Percentiles rank a stretch among this genome's conserved stretches.
Conservation (phyloP, 2,113 vertebrate species). For the Pelobates fuscus region DNA sequence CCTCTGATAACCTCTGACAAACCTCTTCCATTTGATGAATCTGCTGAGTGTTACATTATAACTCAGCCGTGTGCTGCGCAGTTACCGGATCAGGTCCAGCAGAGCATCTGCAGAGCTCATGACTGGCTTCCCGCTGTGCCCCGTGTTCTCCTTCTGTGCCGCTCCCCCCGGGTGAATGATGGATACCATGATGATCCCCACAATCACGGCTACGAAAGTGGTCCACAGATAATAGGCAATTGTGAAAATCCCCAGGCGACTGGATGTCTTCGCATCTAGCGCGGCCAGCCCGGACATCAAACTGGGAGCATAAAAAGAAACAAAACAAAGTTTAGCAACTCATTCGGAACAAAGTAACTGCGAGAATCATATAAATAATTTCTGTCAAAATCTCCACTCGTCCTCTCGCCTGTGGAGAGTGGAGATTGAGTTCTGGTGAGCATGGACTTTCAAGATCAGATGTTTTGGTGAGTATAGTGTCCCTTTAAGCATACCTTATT, state of each 20-base stretch:
- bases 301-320: slow-evolving; percentile 62
- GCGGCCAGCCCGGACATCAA: slow-evolving; percentile 96
- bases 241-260: slow-evolving; percentile 92
- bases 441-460: too few species aligned
- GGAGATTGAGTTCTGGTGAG: too few species aligned
- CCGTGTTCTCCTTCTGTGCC: slow-evolving; percentile 88
- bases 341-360: not conserved
- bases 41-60: slow-evolving; percentile 29
- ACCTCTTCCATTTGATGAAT: slow-evolving; percentile 18
- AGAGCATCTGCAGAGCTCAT: slow-evolving; percentile 96
- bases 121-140: slow-evolving; percentile 87
- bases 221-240: slow-evolving; percentile 98
- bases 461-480: too few species aligned
- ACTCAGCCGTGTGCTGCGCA: slow-evolving; percentile 2
- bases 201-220: slow-evolving; percentile 92
- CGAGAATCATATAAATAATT: too few species aligned
- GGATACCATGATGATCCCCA: slow-evolving; percentile 95
- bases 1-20: slow-evolving; percentile 27
- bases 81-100: slow-evolving; percentile 93
- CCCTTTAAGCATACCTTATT: too few species aligned
- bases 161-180: slow-evolving; percentile 93
- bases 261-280: slow-evolving; percentile 94
- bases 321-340: not conserved
- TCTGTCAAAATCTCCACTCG: too few species aligned
- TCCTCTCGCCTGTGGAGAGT: too few species aligned